These are phyloP conservation scores for Orcinus orca DNA, from an alignment of 2,113 vertebrate species.

Conservation along the genomic window DNA sequence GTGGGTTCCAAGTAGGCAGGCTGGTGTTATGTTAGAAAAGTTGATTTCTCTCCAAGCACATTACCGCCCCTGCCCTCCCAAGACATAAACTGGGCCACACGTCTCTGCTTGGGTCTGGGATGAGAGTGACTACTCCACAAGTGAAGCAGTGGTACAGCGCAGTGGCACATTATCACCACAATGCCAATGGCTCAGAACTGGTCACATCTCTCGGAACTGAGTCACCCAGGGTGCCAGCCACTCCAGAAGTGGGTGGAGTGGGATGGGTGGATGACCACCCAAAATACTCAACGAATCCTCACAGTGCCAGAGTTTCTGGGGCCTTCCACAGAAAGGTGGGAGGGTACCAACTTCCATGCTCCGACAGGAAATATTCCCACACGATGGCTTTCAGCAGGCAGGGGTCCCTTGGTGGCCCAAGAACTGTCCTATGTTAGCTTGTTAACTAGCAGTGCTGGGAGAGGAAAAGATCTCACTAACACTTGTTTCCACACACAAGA, in stretches of 20 bases:
- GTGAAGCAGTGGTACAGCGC: background rate
- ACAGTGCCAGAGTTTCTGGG: background rate
- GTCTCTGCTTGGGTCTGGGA: background rate
- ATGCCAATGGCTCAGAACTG: background rate
- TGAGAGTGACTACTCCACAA: background rate
- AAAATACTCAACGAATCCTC: background rate
- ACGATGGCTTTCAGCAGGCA: background rate
- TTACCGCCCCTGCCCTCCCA: background rate
- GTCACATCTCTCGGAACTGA: background rate
- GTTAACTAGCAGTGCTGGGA: background rate
- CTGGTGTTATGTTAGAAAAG: background rate
- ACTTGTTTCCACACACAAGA: background rate
- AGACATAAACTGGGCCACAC: background rate
- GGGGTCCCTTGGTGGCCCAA: background rate
- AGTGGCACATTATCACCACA: background rate
- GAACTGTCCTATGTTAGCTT: background rate
- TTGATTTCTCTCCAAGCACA: background rate
- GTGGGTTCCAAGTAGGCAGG: background rate
- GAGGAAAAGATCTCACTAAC: background rate
- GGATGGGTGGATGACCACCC: background rate
- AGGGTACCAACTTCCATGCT: background rate
- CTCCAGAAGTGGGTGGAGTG: background rate
- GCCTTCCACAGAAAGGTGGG: background rate
- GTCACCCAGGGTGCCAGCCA: background rate
- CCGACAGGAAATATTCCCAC: background rate